A percentile compares a stretch with the other conserved stretches of the same genome.
phyloP scores from a whole-genome alignment of 2,113 vertebrate species.

The Theristicus caerulescens region DNA sequence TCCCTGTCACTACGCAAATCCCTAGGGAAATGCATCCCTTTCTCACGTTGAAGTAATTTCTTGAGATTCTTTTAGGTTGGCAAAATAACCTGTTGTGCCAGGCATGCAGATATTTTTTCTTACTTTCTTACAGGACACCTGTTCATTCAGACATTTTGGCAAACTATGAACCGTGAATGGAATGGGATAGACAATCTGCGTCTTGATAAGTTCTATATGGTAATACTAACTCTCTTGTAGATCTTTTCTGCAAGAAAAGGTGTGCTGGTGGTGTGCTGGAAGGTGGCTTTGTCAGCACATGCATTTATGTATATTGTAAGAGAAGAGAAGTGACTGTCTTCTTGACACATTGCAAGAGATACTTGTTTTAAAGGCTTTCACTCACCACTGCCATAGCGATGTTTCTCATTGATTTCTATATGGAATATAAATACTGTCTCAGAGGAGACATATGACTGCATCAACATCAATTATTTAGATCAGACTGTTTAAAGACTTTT shows the following conservation, averaged over 20 bases:
- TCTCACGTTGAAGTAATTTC: background rate
- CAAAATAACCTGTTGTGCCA: background rate
- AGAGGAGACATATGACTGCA: background rate
- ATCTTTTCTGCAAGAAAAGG: background rate
- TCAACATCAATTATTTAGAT: background rate
- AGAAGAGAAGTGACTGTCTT: background rate
- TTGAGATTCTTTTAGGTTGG: background rate
- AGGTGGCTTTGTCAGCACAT: background rate
- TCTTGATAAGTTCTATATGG: slow-evolving; percentile 88
- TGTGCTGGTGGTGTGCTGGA: background rate
- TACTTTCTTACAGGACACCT: slow-evolving; percentile 76
- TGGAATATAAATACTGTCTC: background rate
- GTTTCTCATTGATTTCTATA: background rate
- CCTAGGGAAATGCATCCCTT: background rate
- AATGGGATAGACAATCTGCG: slow-evolving; percentile 83
- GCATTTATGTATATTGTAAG: background rate
- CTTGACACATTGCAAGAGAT: background rate
- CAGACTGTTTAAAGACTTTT: background rate
- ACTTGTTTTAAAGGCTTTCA: background rate
- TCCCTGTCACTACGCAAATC: background rate
- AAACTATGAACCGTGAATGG: slow-evolving; percentile 91
- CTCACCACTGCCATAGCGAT: background rate
- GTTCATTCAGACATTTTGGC: slow-evolving; percentile 86
- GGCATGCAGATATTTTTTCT: background rate
- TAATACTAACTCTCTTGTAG: background rate